Evolutionary conservation across 2,113 vertebrate genomes (phyloP).

Genomic region (Felis chaus): DNA sequence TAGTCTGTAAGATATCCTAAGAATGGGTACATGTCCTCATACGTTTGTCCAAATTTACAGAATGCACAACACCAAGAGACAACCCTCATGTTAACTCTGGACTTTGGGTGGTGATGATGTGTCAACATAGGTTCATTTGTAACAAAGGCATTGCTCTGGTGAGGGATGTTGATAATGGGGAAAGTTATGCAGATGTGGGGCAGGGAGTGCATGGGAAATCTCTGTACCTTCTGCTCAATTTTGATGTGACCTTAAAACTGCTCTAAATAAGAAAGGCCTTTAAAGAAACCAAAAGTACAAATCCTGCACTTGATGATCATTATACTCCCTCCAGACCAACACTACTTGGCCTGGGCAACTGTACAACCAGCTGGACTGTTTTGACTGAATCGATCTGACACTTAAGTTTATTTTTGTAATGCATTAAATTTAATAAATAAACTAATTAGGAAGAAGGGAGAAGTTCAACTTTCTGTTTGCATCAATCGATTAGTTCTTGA

Average conservation of each 20-base stretch:
- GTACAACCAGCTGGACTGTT: not conserved
- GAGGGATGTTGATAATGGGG: not conserved
- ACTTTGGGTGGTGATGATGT: not conserved
- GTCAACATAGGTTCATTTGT: not conserved
- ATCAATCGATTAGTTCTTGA: constrained; percentile 14
- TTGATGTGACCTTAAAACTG: not conserved
- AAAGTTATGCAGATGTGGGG: not conserved
- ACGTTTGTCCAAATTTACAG: not conserved
- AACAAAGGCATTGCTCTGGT: not conserved
- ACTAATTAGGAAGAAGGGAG: not conserved
- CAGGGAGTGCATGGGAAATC: not conserved
- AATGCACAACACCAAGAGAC: not conserved
- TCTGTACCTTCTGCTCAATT: not conserved
- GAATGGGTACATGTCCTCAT: not conserved
- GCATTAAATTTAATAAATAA: constrained; percentile 37
- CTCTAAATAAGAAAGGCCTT: not conserved
- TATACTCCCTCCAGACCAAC: not conserved
- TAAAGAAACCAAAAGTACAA: not conserved
- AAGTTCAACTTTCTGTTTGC: not conserved
- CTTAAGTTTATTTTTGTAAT: not conserved
- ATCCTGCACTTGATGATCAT: fast-evolving
- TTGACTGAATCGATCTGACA: constrained; percentile 10
- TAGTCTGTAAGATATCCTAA: not conserved
- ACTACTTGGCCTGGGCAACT: not conserved
- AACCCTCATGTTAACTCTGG: not conserved